These are phyloP conservation scores for Papilio demoleus DNA, from an alignment of 2,888 invertebrate genomes.

Conservation along the genomic window DNA sequence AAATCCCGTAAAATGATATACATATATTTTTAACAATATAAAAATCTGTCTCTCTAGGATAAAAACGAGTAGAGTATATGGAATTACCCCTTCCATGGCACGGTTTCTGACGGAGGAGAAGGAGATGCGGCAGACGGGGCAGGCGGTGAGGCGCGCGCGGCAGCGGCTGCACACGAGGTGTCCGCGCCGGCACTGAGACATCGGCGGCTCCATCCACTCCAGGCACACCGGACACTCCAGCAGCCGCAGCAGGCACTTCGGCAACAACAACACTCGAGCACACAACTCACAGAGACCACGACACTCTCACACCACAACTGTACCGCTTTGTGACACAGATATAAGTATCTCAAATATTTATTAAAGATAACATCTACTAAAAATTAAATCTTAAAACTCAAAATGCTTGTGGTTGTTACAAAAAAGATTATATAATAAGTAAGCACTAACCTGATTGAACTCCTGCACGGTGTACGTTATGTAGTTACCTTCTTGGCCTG, in stretches of 20 bases:
- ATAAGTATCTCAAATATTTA: too few relatives aligned
- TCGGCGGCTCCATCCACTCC: conserved; percentile 85
- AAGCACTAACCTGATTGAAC: conserved; percentile 67
- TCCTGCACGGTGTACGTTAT: conserved; percentile 60
- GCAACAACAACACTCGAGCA: too few relatives aligned
- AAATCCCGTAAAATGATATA: neutral
- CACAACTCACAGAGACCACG: neutral
- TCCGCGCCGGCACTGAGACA: conserved; percentile 85
- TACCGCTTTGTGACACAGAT: neutral
- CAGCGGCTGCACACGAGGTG: conserved; percentile 85
- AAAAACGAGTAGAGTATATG: too few relatives aligned
- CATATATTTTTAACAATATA: too few relatives aligned
- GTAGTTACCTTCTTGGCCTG: conserved; percentile 51
- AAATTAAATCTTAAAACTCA: too few relatives aligned
- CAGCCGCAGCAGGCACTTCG: conserved; percentile 72
- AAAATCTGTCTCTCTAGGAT: too few relatives aligned
- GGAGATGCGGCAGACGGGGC: conserved; percentile 84
- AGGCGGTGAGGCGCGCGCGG: conserved; percentile 79
- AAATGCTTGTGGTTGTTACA: too few relatives aligned
- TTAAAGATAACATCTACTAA: too few relatives aligned
- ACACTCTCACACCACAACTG: neutral
- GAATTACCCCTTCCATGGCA: conserved; percentile 80
- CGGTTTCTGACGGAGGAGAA: conserved; percentile 79
- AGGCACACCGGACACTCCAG: conserved; percentile 86
- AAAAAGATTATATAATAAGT: too few relatives aligned